Conservation (phyloP, 1,140 invertebrate genomes). For the Dreissena rostriformis region DNA sequence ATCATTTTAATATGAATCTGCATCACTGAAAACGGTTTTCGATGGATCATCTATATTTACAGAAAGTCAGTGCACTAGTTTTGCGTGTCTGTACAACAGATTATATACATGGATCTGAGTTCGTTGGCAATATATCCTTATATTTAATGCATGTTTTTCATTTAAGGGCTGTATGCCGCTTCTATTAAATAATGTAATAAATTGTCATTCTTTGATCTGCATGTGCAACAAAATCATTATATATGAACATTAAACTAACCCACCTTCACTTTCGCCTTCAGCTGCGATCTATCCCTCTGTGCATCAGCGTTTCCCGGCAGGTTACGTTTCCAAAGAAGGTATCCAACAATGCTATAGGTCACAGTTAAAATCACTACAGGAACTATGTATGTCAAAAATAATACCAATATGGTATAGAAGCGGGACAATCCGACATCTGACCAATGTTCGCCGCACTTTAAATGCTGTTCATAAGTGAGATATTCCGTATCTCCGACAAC, state of each 20-base stretch:
- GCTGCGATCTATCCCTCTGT: slow-evolving; percentile 81
- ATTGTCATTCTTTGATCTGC: too few species aligned
- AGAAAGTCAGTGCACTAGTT: too few species aligned
- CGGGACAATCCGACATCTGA: slow-evolving; percentile 64
- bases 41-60: too few species aligned
- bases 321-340: slow-evolving; percentile 80
- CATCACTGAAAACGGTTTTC: too few species aligned
- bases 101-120: too few species aligned
- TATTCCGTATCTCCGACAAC: slow-evolving; percentile 76
- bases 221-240: too few species aligned
- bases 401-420: slow-evolving; percentile 82
- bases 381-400: slow-evolving; percentile 82
- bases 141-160: too few species aligned
- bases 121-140: too few species aligned
- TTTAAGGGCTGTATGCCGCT: too few species aligned
- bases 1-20: too few species aligned
- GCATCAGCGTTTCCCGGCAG: slow-evolving; percentile 83
- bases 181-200: too few species aligned
- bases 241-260: slow-evolving; percentile 23
- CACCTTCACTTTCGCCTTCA: slow-evolving; percentile 83
- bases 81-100: too few species aligned
- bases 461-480: slow-evolving; percentile 20
- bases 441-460: slow-evolving; percentile 75
- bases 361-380: slow-evolving; percentile 82
- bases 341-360: slow-evolving; percentile 81